These are phyloP conservation scores for Melanotaenia nigrans DNA, from an alignment of 2,797 vertebrate species.

Conservation along the genomic window DNA sequence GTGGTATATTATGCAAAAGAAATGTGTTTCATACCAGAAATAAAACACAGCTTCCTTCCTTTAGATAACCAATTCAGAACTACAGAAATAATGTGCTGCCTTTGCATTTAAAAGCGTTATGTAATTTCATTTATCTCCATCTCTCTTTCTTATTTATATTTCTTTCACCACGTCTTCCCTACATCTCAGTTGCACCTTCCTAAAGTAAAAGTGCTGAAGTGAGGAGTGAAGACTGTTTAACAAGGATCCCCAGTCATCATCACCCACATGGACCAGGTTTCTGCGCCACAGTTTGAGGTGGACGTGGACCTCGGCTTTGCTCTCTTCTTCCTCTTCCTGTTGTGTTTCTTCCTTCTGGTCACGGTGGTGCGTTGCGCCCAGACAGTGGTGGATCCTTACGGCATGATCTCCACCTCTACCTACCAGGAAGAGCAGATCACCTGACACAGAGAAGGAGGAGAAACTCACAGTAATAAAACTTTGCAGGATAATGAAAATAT, in stretches of 20 bases:
- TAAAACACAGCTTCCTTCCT: background rate
- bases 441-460: slow-evolving; percentile 50
- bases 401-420: slow-evolving; percentile 85
- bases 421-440: slow-evolving; percentile 88
- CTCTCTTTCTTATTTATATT: slow-evolving; percentile 6
- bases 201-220: slow-evolving; percentile 16
- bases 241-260: background rate
- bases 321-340: slow-evolving; percentile 83
- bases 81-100: background rate
- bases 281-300: slow-evolving; percentile 68
- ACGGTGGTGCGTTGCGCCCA: slow-evolving; percentile 85
- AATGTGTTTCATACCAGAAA: background rate
- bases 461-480: background rate
- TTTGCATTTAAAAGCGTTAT: slow-evolving; percentile 8
- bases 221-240: background rate
- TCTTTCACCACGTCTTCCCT: slow-evolving; percentile 15
- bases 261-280: slow-evolving; percentile 73
- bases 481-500: background rate
- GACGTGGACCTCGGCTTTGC: slow-evolving; percentile 87
- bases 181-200: background rate
- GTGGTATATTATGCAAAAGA: background rate
- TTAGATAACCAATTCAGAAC: background rate
- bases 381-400: slow-evolving; percentile 85
- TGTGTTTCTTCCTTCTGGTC: slow-evolving; percentile 83
- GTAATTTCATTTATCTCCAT: background rate